A percentile compares a stretch with the other conserved stretches of the same genome.
Conservation (phyloP, 1,140 invertebrate genomes). For the Leptinotarsa lineolata region DNA sequence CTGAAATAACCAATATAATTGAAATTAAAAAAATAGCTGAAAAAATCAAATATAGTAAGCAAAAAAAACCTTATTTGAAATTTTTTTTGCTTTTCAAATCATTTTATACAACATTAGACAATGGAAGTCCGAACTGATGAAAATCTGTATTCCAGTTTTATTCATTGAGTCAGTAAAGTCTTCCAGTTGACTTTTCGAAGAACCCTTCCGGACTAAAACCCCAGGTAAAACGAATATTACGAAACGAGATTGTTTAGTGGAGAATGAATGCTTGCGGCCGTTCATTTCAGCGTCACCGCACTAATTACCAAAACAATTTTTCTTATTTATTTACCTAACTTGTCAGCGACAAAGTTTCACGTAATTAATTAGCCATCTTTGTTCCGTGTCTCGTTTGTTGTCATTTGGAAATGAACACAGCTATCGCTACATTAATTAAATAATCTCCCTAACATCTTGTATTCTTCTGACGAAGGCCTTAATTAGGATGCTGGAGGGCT, state of each 20-base stretch:
- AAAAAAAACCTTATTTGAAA: too few relatives aligned
- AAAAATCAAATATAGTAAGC: too few relatives aligned
- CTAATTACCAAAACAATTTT: conserved; percentile 34
- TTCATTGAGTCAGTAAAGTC: too few relatives aligned
- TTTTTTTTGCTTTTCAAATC: too few relatives aligned
- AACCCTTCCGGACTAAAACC: conserved; percentile 9
- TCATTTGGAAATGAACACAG: conserved; percentile 32
- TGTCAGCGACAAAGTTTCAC: conserved; percentile 27
- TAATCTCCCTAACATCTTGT: not conserved
- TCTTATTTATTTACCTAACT: conserved; percentile 35
- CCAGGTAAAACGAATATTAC: conserved; percentile 25
- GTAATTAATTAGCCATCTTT: conserved; percentile 34
- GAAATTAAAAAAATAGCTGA: too few relatives aligned
- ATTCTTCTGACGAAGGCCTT: not conserved
- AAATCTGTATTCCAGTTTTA: too few relatives aligned
- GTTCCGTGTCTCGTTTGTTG: conserved; percentile 27
- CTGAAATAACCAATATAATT: too few relatives aligned
- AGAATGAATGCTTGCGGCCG: conserved; percentile 21
- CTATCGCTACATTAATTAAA: conserved; percentile 29
- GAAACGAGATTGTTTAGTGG: conserved; percentile 4
- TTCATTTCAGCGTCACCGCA: conserved; percentile 27
- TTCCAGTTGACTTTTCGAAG: not conserved
- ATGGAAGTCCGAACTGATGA: too few relatives aligned
- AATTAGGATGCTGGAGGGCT: not conserved
- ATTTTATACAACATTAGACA: too few relatives aligned